A percentile compares a stretch with the other conserved stretches of the same genome.
Evolutionary conservation across 2,888 invertebrate species (phyloP).

Genomic region (Furcula furcula): DNA sequence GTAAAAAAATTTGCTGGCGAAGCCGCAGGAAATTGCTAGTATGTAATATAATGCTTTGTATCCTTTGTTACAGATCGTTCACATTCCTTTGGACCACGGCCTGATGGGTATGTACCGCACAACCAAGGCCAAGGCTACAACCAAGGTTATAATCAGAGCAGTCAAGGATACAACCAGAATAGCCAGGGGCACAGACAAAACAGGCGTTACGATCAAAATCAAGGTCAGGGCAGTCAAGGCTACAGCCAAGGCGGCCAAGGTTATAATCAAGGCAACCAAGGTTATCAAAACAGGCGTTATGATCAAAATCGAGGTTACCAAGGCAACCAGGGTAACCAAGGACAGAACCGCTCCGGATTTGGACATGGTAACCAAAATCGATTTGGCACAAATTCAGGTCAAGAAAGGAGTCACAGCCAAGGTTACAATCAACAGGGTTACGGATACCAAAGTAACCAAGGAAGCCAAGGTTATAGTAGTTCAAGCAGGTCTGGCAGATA

Average conservation of each 20-base stretch:
- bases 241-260: slow-evolving; percentile 22
- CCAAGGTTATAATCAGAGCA: background rate
- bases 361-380: slow-evolving; percentile 20
- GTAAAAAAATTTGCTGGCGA: no score
- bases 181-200: slow-evolving; percentile 19
- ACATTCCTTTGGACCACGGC: slow-evolving; percentile 60
- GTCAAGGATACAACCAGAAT: slow-evolving; percentile 18
- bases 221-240: slow-evolving; percentile 12
- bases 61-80: slow-evolving; percentile 70
- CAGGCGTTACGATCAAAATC: slow-evolving; percentile 8
- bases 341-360: slow-evolving; percentile 14
- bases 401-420: slow-evolving; percentile 25
- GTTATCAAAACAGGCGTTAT: slow-evolving; percentile 17
- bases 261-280: slow-evolving; percentile 19
- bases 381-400: slow-evolving; percentile 12
- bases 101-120: slow-evolving; percentile 56
- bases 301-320: slow-evolving; percentile 7
- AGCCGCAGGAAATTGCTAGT: no score
- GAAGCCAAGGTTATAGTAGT: slow-evolving; percentile 20
- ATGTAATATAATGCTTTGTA: no score
- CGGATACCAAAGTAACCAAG: slow-evolving; percentile 26
- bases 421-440: slow-evolving; percentile 22
- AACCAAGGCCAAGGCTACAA: slow-evolving; percentile 16
- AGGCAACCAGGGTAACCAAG: slow-evolving; percentile 18
- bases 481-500: slow-evolving; percentile 7